Conservation (phyloP, 2,888 invertebrate genomes). For the Watsonalla binaria region DNA sequence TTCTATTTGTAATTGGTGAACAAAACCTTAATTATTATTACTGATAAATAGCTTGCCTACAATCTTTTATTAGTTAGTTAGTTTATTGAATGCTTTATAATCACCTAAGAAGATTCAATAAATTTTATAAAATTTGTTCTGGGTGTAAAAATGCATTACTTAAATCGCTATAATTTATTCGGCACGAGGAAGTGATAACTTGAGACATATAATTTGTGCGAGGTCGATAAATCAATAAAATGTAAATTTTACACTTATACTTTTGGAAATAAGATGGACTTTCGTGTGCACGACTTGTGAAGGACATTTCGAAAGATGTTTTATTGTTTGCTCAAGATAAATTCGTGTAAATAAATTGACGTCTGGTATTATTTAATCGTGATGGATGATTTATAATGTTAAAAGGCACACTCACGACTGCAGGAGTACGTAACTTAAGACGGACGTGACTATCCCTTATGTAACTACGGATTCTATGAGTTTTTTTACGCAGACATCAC, state of each 20-base stretch:
- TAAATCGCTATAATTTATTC: not conserved
- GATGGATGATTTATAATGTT: slow-evolving; percentile 21
- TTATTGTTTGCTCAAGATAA: slow-evolving; percentile 23
- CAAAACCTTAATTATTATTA: no score
- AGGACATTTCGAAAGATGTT: slow-evolving; percentile 20
- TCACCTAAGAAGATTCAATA: no score
- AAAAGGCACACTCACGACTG: slow-evolving; percentile 13
- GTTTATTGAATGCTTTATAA: no score
- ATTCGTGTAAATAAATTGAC: slow-evolving; percentile 24
- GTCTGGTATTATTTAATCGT: slow-evolving; percentile 22
- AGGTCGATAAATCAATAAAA: not conserved
- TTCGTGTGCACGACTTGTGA: slow-evolving; percentile 10
- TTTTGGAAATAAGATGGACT: slow-evolving; percentile 11
- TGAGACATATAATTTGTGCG: not conserved
- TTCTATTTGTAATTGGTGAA: no score
- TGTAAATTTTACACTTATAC: not conserved
- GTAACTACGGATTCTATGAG: not conserved
- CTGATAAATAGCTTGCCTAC: no score
- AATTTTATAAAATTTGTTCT: not conserved
- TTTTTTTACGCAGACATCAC: not conserved
- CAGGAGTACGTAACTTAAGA: slow-evolving; percentile 6
- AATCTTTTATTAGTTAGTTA: no score
- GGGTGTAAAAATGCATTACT: not conserved
- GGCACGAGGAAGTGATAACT: not conserved
- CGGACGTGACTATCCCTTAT: slow-evolving; percentile 5